Evolutionary conservation across 2,888 invertebrate genomes (phyloP).

Genomic region (Selenia dentaria): DNA sequence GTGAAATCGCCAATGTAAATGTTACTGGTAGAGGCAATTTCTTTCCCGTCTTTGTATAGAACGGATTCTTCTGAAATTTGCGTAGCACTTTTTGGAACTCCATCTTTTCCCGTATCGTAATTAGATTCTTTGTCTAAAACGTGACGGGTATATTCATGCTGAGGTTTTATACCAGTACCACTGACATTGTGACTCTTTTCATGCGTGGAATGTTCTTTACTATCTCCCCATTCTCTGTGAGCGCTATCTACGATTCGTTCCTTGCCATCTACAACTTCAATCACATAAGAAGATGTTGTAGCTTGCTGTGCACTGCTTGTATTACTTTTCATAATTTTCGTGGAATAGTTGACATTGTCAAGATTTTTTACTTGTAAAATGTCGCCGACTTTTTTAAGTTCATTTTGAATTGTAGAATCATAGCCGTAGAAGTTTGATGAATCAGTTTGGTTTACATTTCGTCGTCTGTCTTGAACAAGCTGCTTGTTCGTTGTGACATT

Average conservation of each 20-base stretch:
- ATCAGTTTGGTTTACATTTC: slow-evolving; percentile 66
- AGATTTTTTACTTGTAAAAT: slow-evolving; percentile 67
- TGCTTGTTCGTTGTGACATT: slow-evolving; percentile 45
- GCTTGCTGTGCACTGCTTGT: slow-evolving; percentile 85
- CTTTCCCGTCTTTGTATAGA: slow-evolving; percentile 73
- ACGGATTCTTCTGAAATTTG: slow-evolving; percentile 71
- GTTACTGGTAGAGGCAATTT: slow-evolving; percentile 71
- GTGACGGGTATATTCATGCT: slow-evolving; percentile 83
- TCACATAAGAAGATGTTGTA: slow-evolving; percentile 86
- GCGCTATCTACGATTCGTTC: slow-evolving; percentile 84
- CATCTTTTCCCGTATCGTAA: slow-evolving; percentile 84
- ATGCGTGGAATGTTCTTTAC: slow-evolving; percentile 73
- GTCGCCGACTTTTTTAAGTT: slow-evolving; percentile 72
- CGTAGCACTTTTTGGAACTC: slow-evolving; percentile 73
- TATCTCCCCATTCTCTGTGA: slow-evolving; percentile 85
- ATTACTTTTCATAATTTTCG: slow-evolving; percentile 81
- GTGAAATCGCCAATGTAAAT: slow-evolving; percentile 75
- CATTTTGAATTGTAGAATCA: slow-evolving; percentile 71
- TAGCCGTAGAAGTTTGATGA: slow-evolving; percentile 78
- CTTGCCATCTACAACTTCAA: slow-evolving; percentile 87
- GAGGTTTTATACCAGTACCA: slow-evolving; percentile 83
- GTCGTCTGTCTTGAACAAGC: slow-evolving; percentile 50
- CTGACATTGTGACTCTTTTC: slow-evolving; percentile 82
- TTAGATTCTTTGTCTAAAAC: slow-evolving; percentile 81
- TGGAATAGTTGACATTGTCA: slow-evolving; percentile 72